A percentile compares a stretch with the other conserved stretches of the same genome.
phyloP scores from a whole-genome alignment of 1,140 invertebrate genomes.

The Lasioglossum albipes region DNA sequence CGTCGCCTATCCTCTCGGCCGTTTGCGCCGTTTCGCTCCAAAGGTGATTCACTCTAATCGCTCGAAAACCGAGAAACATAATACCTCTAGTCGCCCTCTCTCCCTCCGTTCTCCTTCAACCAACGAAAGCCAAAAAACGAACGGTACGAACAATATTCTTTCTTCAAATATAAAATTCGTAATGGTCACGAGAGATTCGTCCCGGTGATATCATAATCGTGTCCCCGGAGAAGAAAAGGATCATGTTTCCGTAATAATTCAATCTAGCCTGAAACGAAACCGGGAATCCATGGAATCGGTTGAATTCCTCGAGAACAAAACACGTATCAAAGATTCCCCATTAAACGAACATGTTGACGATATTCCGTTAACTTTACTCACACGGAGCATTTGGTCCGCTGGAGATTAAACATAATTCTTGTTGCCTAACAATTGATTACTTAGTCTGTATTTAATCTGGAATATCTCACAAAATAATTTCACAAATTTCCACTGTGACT shows the following conservation, averaged over 20 bases:
- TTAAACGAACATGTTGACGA: too few relatives aligned
- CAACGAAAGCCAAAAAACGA: neutral
- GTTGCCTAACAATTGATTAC: too few relatives aligned
- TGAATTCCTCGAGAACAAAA: neutral
- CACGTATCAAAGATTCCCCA: too few relatives aligned
- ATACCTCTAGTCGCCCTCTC: neutral
- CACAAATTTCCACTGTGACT: too few relatives aligned
- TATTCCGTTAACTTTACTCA: too few relatives aligned
- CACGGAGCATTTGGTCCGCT: too few relatives aligned
- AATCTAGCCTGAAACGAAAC: neutral
- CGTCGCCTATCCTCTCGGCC: constrained; percentile 19
- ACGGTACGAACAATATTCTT: neutral
- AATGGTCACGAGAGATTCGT: neutral
- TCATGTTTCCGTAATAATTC: neutral
- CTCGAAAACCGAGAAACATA: neutral
- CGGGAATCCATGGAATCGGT: neutral
- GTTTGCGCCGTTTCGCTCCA: neutral
- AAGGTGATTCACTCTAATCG: neutral
- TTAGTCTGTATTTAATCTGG: too few relatives aligned
- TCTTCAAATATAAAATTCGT: neutral
- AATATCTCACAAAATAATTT: too few relatives aligned
- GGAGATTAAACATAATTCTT: too few relatives aligned
- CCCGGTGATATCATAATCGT: constrained; percentile 6
- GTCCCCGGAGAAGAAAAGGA: neutral
- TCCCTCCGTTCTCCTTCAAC: neutral